Evolutionary conservation across 2,113 vertebrate species (phyloP).

Genomic region (Ranitomeya imitator): DNA sequence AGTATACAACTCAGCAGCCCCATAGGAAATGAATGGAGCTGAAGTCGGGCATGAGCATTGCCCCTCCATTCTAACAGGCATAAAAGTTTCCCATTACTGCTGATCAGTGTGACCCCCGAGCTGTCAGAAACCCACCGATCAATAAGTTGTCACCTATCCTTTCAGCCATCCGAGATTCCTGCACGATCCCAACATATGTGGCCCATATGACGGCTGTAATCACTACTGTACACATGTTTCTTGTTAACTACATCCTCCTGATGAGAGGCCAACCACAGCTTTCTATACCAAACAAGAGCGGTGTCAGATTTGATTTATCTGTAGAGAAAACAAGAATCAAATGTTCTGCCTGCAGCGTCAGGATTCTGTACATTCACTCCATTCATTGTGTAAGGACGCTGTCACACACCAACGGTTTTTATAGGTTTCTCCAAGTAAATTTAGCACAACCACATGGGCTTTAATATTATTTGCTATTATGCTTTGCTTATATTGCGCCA

Average conservation of each 20-base stretch:
- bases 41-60: too few species aligned
- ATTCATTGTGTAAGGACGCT: background rate
- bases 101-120: too few species aligned
- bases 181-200: background rate
- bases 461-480: too few species aligned
- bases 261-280: background rate
- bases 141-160: background rate
- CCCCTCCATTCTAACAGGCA: too few species aligned
- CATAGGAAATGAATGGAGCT: too few species aligned
- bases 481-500: too few species aligned
- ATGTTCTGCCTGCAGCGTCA: background rate
- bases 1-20: too few species aligned
- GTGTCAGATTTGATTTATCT: conserved; percentile 11
- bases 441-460: background rate
- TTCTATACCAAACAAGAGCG: background rate
- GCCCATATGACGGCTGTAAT: conserved; percentile 7
- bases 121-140: too few species aligned
- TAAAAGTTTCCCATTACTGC: too few species aligned
- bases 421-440: background rate
- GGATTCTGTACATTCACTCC: background rate
- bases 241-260: conserved; percentile 27
- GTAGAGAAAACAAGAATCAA: conserved; percentile 17
- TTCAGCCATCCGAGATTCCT: background rate
- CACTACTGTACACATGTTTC: conserved; percentile 2
- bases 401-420: background rate